Conservation (phyloP, 2,888 invertebrate genomes). For the Hypena proboscidalis region DNA sequence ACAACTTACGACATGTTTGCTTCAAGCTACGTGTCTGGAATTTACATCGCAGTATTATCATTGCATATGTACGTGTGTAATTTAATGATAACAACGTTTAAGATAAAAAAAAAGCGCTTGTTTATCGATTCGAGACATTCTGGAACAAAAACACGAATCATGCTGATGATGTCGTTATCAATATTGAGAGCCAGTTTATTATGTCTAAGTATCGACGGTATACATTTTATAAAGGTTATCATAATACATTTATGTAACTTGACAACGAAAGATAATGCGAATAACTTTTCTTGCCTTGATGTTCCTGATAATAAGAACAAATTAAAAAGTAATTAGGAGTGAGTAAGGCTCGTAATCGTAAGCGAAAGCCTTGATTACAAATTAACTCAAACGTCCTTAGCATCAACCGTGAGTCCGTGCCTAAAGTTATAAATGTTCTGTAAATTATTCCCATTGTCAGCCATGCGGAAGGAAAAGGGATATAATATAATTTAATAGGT, state of each 20-base stretch:
- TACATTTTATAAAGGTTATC: constrained; percentile 20
- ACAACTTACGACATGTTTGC: constrained; percentile 23
- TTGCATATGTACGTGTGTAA: constrained; percentile 15
- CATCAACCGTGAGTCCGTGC: constrained; percentile 10
- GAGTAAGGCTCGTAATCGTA: not conserved
- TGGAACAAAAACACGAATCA: constrained; percentile 23
- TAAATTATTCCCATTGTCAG: constrained; percentile 32
- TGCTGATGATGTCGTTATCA: constrained; percentile 16
- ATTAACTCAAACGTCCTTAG: constrained; percentile 15
- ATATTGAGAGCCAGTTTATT: constrained; percentile 11
- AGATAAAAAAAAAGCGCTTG: too few relatives aligned
- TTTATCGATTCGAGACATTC: constrained; percentile 25
- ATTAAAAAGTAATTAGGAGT: not conserved
- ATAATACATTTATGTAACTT: constrained; percentile 8
- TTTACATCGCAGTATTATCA: constrained; percentile 10
- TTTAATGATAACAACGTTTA: constrained; percentile 16
- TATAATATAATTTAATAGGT: constrained; percentile 10
- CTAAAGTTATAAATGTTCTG: constrained; percentile 14
- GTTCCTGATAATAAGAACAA: too few relatives aligned
- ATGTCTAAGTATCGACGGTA: constrained; percentile 11
- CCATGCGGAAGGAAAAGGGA: constrained; percentile 24
- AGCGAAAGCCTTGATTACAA: constrained; percentile 10
- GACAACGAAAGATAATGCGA: constrained; percentile 4
- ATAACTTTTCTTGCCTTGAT: not conserved
- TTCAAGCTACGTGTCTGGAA: constrained; percentile 9